Conservation (phyloP, 2,888 invertebrate species). For the Zaprionus bogoriensis region DNA sequence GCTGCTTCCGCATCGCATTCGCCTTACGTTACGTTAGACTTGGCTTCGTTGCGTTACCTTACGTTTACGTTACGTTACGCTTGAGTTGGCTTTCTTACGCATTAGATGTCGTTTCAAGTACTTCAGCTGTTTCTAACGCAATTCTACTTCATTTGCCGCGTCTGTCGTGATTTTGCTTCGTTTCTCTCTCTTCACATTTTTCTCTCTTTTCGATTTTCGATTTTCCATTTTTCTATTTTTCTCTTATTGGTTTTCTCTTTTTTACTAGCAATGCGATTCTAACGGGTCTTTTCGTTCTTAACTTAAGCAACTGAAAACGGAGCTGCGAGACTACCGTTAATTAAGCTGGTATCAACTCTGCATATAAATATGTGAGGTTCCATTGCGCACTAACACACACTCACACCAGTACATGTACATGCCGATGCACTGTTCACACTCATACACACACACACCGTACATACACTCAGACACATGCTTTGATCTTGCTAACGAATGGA, state of each 20-base stretch:
- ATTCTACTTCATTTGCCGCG: background rate
- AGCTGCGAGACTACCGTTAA: slow-evolving; percentile 11
- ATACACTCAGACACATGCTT: slow-evolving; percentile 46
- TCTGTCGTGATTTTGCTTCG: background rate
- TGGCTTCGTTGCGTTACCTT: slow-evolving; percentile 32
- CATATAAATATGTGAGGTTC: slow-evolving; percentile 42
- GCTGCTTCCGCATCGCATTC: slow-evolving; percentile 43
- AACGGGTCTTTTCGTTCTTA: slow-evolving; percentile 8
- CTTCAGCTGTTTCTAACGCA: background rate
- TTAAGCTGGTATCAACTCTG: slow-evolving; percentile 6
- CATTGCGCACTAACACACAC: slow-evolving; percentile 59
- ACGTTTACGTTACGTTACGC: slow-evolving; percentile 12
- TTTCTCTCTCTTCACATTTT: slow-evolving; percentile 9
- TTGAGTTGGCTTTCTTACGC: slow-evolving; percentile 19
- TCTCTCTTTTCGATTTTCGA: slow-evolving; percentile 3
- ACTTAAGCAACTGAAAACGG: slow-evolving; percentile 25
- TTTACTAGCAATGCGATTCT: slow-evolving; percentile 19
- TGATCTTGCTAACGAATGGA: slow-evolving; percentile 56
- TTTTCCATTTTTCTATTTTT: background rate
- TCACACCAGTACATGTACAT: no score
- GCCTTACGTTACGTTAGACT: slow-evolving; percentile 28
- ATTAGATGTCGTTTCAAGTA: slow-evolving; percentile 12
- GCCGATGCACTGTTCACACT: no score
- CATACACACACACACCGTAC: slow-evolving; percentile 19
- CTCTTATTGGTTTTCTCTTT: background rate